These are phyloP conservation scores for Actinemys pallida DNA, from an alignment of 2,113 vertebrate species.

Conservation along the genomic window DNA sequence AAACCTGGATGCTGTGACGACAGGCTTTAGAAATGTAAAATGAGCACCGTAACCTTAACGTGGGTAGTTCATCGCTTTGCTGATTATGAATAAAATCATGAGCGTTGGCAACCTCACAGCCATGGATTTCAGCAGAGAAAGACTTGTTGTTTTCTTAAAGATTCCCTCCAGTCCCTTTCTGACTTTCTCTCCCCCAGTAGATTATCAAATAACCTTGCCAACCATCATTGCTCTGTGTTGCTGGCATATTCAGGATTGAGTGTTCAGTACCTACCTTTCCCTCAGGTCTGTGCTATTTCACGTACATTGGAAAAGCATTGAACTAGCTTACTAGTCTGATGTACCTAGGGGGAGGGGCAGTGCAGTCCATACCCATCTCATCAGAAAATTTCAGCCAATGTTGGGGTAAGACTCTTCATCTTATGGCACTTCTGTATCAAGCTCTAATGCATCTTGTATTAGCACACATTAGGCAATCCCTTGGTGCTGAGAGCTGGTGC, in stretches of 20 bases:
- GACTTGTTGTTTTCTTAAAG: slow-evolving; percentile 1
- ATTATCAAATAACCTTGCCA: neutral
- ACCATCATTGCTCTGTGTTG: neutral
- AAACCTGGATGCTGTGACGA: slow-evolving; percentile 35
- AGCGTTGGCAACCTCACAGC: neutral
- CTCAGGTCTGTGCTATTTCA: slow-evolving; percentile 42
- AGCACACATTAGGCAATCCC: slow-evolving; percentile 62
- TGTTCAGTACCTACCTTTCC: slow-evolving; percentile 27
- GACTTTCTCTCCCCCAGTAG: neutral
- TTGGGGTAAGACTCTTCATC: neutral
- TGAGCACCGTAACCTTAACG: slow-evolving; percentile 42
- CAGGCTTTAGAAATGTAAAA: slow-evolving; percentile 27
- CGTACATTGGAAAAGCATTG: neutral
- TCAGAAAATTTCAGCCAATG: neutral
- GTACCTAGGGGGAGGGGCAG: neutral
- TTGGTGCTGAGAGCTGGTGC: slow-evolving; percentile 79
- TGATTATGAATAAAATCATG: slow-evolving; percentile 51
- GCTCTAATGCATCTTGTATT: slow-evolving; percentile 60
- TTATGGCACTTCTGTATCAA: slow-evolving; percentile 18
- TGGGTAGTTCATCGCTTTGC: slow-evolving; percentile 60
- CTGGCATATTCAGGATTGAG: neutral
- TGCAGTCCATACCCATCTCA: neutral
- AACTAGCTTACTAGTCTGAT: neutral
- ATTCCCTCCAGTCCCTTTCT: slow-evolving; percentile 24
- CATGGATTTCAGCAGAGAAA: slow-evolving; percentile 11